A percentile compares a stretch with the other conserved stretches of the same genome.
phyloP scores from a whole-genome alignment of 2,888 invertebrate species.

The Drosophila rubida region DNA sequence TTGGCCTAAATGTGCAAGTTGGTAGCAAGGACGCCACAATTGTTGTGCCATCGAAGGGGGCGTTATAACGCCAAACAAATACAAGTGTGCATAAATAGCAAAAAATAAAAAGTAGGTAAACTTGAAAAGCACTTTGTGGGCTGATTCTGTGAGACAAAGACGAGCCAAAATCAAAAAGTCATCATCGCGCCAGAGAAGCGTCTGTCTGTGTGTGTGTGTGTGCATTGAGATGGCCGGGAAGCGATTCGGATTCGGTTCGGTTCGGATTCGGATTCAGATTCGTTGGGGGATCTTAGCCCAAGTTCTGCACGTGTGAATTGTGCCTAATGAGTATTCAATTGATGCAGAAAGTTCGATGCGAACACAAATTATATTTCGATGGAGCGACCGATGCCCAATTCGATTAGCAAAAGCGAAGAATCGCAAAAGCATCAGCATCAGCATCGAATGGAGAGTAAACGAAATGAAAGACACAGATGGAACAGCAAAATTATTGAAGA shows the following conservation, averaged over 20 bases:
- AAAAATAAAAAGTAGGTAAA: slow-evolving; percentile 24
- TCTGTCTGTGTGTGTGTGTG: too few relatives aligned
- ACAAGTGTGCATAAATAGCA: slow-evolving; percentile 17
- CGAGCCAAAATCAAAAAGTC: slow-evolving; percentile 68
- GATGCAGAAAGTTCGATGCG: slow-evolving; percentile 61
- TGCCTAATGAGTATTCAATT: slow-evolving; percentile 80
- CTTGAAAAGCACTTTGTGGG: slow-evolving; percentile 52
- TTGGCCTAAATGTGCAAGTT: slow-evolving; percentile 47
- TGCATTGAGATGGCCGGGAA: not conserved
- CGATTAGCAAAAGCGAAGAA: slow-evolving; percentile 58
- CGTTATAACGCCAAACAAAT: slow-evolving; percentile 29
- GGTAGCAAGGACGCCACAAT: slow-evolving; percentile 27
- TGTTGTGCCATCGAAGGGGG: not conserved
- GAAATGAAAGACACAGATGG: slow-evolving; percentile 10
- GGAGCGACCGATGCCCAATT: slow-evolving; percentile 56
- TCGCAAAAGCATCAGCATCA: slow-evolving; percentile 2
- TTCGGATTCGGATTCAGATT: slow-evolving; percentile 21
- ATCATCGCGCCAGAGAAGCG: slow-evolving; percentile 56
- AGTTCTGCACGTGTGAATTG: slow-evolving; percentile 65
- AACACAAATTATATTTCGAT: slow-evolving; percentile 62
- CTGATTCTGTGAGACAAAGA: slow-evolving; percentile 36
- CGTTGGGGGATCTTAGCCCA: slow-evolving; percentile 25
- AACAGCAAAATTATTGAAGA: slow-evolving; percentile 49
- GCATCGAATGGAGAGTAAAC: slow-evolving; percentile 8
- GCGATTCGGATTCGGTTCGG: not conserved